A percentile compares a stretch with the other conserved stretches of the same genome.
Conservation (phyloP, 2,888 invertebrate genomes). For the Meloe dianella region DNA sequence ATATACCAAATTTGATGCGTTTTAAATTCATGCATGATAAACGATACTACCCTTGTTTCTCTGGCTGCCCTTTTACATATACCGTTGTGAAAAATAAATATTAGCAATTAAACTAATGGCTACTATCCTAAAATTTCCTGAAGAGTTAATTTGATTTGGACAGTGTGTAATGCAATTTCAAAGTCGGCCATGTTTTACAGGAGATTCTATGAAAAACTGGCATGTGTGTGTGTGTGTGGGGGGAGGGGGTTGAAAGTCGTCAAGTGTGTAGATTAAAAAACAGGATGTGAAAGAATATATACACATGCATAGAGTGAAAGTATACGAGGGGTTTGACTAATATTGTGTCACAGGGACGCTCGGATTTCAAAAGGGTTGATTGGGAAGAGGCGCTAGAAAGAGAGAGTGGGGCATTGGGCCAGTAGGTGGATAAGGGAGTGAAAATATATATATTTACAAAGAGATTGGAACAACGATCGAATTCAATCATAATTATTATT, state of each 20-base stretch:
- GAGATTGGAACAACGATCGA: background rate
- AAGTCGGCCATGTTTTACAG: conserved; percentile 30
- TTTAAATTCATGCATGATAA: conserved; percentile 30
- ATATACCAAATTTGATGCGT: conserved; percentile 22
- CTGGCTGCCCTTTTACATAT: conserved; percentile 1
- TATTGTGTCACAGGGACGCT: conserved; percentile 43
- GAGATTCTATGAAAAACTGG: background rate
- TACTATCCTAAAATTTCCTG: conserved; percentile 32
- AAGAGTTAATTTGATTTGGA: conserved; percentile 34
- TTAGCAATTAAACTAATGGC: conserved; percentile 34
- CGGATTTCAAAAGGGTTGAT: conserved; percentile 38
- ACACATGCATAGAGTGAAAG: conserved; percentile 14
- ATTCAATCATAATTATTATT: conserved; percentile 21
- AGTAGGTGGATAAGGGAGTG: conserved; percentile 41
- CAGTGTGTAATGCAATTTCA: conserved; percentile 33
- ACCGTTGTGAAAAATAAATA: conserved; percentile 39
- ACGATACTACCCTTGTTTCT: conserved; percentile 20
- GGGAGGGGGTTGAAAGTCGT: background rate
- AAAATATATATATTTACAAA: background rate
- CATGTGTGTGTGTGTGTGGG: too few species aligned
- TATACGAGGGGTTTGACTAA: conserved; percentile 33
- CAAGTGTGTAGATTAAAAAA: conserved; percentile 9
- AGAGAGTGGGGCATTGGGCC: conserved; percentile 47
- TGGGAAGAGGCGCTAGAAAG: conserved; percentile 18
- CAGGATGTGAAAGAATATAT: conserved; percentile 25